phyloP scores from a whole-genome alignment of 2,888 invertebrate genomes.

The Alcis repandata region DNA sequence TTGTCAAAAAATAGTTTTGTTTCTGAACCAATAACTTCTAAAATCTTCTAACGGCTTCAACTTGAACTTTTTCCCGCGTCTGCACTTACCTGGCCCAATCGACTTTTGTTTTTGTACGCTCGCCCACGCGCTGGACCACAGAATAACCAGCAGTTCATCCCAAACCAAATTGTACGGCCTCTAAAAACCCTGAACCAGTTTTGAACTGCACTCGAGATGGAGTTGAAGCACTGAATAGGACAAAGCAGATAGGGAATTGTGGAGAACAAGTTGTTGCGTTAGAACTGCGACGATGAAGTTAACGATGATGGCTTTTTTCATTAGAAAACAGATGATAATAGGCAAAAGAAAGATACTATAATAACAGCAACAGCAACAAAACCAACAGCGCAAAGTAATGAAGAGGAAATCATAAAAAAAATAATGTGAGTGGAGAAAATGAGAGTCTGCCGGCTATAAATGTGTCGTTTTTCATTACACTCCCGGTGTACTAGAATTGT shows the following conservation, averaged over 20 bases:
- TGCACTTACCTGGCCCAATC: neutral
- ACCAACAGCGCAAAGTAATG: too few species aligned
- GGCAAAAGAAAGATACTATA: too few species aligned
- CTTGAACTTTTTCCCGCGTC: neutral
- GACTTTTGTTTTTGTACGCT: constrained; percentile 6
- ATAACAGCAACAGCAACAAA: too few species aligned
- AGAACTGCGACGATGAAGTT: too few species aligned
- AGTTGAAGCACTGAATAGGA: neutral
- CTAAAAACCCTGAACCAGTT: constrained; percentile 31
- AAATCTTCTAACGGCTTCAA: neutral
- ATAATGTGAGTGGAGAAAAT: too few species aligned
- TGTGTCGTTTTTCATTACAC: too few species aligned
- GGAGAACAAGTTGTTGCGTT: neutral
- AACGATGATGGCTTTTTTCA: too few species aligned
- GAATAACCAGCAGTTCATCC: neutral
- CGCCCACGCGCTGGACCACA: constrained; percentile 25
- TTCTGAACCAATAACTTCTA: neutral
- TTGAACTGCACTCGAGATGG: constrained; percentile 20
- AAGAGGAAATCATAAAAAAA: too few species aligned
- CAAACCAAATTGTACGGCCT: constrained; percentile 23
- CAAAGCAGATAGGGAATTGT: neutral
- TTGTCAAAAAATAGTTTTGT: too few species aligned
- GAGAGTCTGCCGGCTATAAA: too few species aligned
- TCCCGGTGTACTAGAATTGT: too few species aligned
- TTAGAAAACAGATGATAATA: too few species aligned